These are phyloP conservation scores for Chrosomus eos DNA, from an alignment of 2,797 vertebrate genomes.

Conservation along the genomic window DNA sequence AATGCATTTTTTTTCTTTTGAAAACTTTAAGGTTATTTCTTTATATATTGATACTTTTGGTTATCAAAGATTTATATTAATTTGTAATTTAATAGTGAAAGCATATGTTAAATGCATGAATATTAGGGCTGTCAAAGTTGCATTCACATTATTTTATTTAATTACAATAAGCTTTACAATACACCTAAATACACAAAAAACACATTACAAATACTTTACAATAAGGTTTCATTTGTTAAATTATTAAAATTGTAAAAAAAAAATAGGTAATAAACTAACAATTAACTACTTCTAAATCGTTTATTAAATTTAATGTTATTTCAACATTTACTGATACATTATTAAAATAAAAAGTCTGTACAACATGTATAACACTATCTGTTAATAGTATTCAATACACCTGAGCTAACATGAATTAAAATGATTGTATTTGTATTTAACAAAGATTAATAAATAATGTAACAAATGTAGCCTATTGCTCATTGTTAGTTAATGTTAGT, in stretches of 20 bases:
- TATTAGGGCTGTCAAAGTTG: background rate
- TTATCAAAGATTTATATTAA: constrained; percentile 38
- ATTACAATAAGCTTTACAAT: background rate
- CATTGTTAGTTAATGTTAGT: too few species aligned
- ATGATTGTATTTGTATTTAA: too few species aligned
- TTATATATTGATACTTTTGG: constrained; percentile 69
- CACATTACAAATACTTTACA: background rate
- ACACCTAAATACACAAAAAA: background rate
- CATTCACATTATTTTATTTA: background rate
- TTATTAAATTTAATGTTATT: too few species aligned
- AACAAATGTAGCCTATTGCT: too few species aligned
- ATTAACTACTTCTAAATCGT: background rate
- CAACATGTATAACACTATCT: too few species aligned
- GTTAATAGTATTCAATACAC: too few species aligned
- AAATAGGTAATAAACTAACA: background rate
- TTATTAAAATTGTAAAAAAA: background rate
- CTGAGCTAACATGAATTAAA: too few species aligned
- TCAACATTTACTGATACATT: too few species aligned
- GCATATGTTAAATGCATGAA: background rate
- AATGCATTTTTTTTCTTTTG: constrained; percentile 34
- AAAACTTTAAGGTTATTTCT: constrained; percentile 61
- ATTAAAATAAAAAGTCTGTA: too few species aligned
- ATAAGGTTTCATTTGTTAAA: background rate
- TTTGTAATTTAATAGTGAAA: background rate
- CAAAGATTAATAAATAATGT: too few species aligned